phyloP scores from a whole-genome alignment of 2,113 vertebrate species.

The Megaptera novaeangliae region DNA sequence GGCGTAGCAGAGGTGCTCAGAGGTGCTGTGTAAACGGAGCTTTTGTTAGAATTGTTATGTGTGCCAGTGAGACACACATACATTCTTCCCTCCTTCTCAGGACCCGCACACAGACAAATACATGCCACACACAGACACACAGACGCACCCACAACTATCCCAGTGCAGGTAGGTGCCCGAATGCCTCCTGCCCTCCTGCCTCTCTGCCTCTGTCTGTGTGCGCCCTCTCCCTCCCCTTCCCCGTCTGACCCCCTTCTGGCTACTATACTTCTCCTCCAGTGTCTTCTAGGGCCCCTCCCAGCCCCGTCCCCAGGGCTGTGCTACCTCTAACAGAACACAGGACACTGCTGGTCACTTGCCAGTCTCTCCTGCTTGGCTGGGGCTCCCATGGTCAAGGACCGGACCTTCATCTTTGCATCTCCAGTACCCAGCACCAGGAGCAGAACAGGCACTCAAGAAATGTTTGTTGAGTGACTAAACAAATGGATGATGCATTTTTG shows the following conservation, averaged over 20 bases:
- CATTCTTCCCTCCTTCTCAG: background rate
- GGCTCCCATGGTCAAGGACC: background rate
- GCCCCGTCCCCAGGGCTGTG: background rate
- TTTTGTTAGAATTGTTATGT: background rate
- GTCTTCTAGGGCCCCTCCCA: background rate
- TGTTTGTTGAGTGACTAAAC: background rate
- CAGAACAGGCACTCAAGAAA: background rate
- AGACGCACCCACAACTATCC: background rate
- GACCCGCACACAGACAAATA: background rate
- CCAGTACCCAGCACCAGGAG: background rate
- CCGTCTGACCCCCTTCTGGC: background rate
- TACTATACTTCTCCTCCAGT: background rate
- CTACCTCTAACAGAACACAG: background rate
- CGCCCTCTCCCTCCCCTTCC: too few relatives aligned
- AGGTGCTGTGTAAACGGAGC: background rate
- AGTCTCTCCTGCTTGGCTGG: background rate
- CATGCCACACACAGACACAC: background rate
- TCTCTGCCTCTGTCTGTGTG: background rate
- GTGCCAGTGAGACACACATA: background rate
- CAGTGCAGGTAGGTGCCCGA: too few relatives aligned
- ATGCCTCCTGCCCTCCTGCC: background rate
- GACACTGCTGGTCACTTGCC: background rate
- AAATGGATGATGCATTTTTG: background rate
- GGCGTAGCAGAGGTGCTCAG: background rate
- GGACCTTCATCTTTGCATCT: background rate